Evolutionary conservation across 2,888 invertebrate genomes (phyloP).

Genomic region (Andrena trimmerana): DNA sequence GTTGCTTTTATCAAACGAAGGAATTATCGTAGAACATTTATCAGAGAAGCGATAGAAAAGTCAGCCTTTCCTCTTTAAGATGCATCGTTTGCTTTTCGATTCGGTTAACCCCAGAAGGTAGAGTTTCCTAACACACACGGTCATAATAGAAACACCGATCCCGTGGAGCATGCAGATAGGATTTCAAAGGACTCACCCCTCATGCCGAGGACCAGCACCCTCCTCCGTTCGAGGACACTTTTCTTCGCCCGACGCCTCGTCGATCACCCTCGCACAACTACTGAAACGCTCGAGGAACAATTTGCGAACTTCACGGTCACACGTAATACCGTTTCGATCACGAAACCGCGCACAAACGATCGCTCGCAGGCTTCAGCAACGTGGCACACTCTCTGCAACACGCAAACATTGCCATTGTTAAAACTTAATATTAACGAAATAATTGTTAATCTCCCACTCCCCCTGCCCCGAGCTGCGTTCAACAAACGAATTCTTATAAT

Average conservation of each 20-base stretch:
- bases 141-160: no score
- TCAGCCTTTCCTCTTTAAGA: no score
- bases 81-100: no score
- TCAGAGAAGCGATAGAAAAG: no score
- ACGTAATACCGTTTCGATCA: constrained; percentile 40
- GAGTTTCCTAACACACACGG: no score
- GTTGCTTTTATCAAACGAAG: no score
- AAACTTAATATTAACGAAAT: no score
- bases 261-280: constrained; percentile 51
- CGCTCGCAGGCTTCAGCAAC: constrained; percentile 35
- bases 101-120: no score
- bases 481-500: not conserved
- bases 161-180: not conserved
- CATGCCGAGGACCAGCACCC: constrained; percentile 71
- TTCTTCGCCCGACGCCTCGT: constrained; percentile 33
- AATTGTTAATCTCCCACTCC: no score
- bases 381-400: constrained; percentile 57
- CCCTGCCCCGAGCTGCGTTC: no score
- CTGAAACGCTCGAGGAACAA: constrained; percentile 47
- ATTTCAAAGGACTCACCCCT: constrained; percentile 73
- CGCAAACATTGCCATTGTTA: not conserved
- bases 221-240: constrained; percentile 59
- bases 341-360: constrained; percentile 42
- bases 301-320: constrained; percentile 52
- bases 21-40: no score